Base-by-base conservation (phyloP, 1,140 invertebrate genomes). In the Augochlora pura region DNA sequence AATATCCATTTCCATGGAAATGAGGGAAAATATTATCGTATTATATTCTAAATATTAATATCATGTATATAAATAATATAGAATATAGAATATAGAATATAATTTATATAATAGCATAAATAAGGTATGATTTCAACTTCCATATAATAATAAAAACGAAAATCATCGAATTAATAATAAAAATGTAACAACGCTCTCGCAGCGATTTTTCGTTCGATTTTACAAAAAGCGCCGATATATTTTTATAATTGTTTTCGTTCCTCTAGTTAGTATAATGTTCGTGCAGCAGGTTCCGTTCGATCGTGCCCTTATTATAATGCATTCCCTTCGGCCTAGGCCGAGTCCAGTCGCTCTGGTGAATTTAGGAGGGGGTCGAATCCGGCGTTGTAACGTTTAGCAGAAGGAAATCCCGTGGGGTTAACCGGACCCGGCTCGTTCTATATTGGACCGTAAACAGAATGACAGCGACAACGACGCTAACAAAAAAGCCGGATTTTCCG, bases 351-450 rank as follows among this genome's bases (percentile, higher is more conserved):
- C 72, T n/a, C n/a, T n/a, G n/a, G n/a, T n/a, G n/a, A n/a, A n/a
- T n/a, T n/a, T n/a, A n/a, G n/a, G n/a, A n/a, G n/a, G n/a, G 77
- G 77, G 77, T 46, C 67, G 77, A 70, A 84, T 64, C 79, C 77
- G 74, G 69, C 77, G 72, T 76, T 80, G 83, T 84, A 85, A 85
- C 83, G 83, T 85, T 85, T 85, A 85, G 77, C 82, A 85, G 72
- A 84, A 83, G 82, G 76, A 79, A 84, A 75, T 83, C 83, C 67
- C 82, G 49, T 38, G 83, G 82, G 83, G 67, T 85, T 85, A 84
- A 72, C 62, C 67, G 59, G 82, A 59, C 78, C 52, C 77, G 68
- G 42, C 52, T 32, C 77, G 25, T 68, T 83, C 72, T 79, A 70
- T 70, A 79, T 66, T 62, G 82, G 74, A 67, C 72, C 83, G 71